A percentile compares a stretch with the other conserved stretches of the same genome.
Evolutionary conservation across 1,140 invertebrate species (phyloP).

Genomic region (Drosophila equinoxialis): DNA sequence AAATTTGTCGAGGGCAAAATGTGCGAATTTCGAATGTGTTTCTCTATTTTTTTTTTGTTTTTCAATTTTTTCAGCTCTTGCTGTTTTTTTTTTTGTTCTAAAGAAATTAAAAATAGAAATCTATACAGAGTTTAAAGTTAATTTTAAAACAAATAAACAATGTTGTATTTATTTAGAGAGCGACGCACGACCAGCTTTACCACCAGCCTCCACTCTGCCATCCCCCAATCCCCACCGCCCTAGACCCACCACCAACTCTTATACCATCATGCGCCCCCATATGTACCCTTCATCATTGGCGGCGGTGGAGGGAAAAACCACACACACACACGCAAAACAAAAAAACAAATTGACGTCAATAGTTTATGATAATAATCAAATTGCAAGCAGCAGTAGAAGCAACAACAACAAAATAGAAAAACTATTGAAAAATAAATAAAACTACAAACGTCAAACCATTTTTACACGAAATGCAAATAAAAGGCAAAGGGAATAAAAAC

Average conservation of each 20-base stretch:
- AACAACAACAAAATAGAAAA: constrained; percentile 31
- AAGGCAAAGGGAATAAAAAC: neutral
- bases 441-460: constrained; percentile 46
- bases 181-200: constrained; percentile 49
- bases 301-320: neutral
- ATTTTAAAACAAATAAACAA: constrained; percentile 59
- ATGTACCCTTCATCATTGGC: neutral
- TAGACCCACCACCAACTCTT: neutral
- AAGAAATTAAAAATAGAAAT: constrained; percentile 24
- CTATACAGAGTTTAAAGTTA: constrained; percentile 45
- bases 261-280: neutral
- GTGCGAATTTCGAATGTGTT: constrained; percentile 35
- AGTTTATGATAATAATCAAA: constrained; percentile 66
- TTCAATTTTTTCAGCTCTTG: constrained; percentile 4
- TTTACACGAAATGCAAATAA: constrained; percentile 43
- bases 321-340: constrained; percentile 28
- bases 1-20: constrained; percentile 64
- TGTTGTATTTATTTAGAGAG: constrained; percentile 52
- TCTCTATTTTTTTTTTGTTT: constrained; percentile 18
- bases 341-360: constrained; percentile 74
- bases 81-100: constrained; percentile 14
- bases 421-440: constrained; percentile 38
- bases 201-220: constrained; percentile 5
- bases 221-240: neutral
- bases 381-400: constrained; percentile 36